A percentile compares a stretch with the other conserved stretches of the same genome.
These are phyloP conservation scores for Palythoa heliodiscus DNA, from an alignment of 92 coral and sea anemone species.

Conservation along the genomic window DNA sequence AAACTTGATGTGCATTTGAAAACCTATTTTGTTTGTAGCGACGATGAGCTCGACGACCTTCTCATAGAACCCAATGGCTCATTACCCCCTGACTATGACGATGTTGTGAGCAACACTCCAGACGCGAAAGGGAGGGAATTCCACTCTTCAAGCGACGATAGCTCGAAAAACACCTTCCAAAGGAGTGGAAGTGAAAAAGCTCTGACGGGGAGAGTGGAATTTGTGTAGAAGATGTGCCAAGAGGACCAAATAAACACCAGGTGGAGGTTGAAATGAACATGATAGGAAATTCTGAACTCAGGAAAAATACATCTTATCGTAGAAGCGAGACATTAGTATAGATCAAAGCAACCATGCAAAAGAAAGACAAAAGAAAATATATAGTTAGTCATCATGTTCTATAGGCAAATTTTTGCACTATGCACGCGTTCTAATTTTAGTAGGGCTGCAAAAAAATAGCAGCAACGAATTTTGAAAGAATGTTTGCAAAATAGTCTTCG, in stretches of 20 bases:
- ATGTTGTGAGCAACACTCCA: not conserved
- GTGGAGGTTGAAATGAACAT: constrained; percentile 20
- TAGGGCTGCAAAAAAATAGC: too few relatives aligned
- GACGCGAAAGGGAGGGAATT: not conserved
- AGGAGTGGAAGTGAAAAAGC: not conserved
- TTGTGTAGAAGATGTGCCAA: constrained; percentile 8
- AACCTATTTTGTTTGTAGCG: not conserved
- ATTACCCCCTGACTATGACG: not conserved
- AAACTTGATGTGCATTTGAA: not conserved
- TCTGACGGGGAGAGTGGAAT: constrained; percentile 29
- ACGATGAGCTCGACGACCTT: constrained; percentile 9
- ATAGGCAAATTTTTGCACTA: too few relatives aligned
- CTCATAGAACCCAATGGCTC: not conserved
- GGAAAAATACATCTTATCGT: not conserved
- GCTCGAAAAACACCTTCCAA: not conserved
- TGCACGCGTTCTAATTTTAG: too few relatives aligned
- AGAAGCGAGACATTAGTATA: not conserved
- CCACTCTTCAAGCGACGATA: not conserved
- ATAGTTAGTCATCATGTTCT: too few relatives aligned
- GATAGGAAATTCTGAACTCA: not conserved
- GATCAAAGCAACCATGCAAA: not conserved
- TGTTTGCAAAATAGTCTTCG: too few relatives aligned
- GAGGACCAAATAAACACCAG: constrained; percentile 5
- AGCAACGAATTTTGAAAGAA: too few relatives aligned
- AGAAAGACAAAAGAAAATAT: too few relatives aligned